Base-by-base conservation (phyloP, 2,113 vertebrate species). In the Raja brachyura region DNA sequence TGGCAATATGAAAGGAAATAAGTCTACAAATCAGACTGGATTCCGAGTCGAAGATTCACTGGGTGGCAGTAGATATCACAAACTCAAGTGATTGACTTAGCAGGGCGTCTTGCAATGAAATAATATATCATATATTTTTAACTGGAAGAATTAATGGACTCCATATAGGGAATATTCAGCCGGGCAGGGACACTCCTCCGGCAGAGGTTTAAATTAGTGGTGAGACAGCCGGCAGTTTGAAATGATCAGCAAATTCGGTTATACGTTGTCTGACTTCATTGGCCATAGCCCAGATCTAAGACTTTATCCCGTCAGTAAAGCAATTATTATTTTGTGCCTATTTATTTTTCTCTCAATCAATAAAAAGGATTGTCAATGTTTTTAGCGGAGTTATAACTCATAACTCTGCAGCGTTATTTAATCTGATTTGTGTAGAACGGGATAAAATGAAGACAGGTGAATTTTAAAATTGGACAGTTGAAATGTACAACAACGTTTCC, bases 41-140 rank as follows among this genome's bases (percentile, higher is more conserved):
- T 31, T 31, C 59, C 25, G 25, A 7, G 18, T 88, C 59, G 85
- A 66, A 14, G 22, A 54, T 54, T 92, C 66, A 70, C 33, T 92
- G 90, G 68, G 90, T 28, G 90, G 66, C 68, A 54, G 33, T 20
- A 73, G 68, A 25, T 73, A 54, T 25, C 88, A 92, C 31, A 0
- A 39, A 73, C 20, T 7, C 66, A 92, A 48, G 31, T 73, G 63
- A 0, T 48, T 70, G 88, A 5, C 88, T 73, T 25, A 73, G 8
- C 22, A 5, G 31, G 22, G 4, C 8, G 33, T 70, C 90, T 54
- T 73, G 33, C 39, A 68, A 48, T 25, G 68, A 31, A 92, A 74
- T 18, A 70, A 59, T 70, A 70, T 31, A 73, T 92, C 66, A 73
- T 66, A 92, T 92, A 92, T 92, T 92, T 92, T 92, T 92, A 92